Evolutionary conservation across 2,113 vertebrate genomes (phyloP), one percentile per base, ranked within the genome.

Genomic region (Helogale parvula): DNA sequence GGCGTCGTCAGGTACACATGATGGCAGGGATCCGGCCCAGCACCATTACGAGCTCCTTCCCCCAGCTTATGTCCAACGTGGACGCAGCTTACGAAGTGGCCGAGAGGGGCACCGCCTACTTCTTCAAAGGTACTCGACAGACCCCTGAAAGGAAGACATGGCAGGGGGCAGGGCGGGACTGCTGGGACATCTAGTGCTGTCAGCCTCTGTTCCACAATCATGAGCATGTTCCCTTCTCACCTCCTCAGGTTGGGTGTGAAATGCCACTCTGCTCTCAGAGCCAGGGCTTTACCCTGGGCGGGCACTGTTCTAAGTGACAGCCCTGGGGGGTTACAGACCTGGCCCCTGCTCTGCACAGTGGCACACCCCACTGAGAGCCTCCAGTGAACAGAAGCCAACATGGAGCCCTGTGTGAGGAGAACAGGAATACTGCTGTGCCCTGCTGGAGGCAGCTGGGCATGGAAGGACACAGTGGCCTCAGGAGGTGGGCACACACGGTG

Each of bases 41-140:
- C 87, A 95, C 96, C 41, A 98, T 98, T 35, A 98, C 96, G 54
- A 98, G 97, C 92, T 98, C 98, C 85, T 98, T 98, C 90, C 98
- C 98, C 60, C 97, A 98, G 27, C 93, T 98, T 17, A 96, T 98
- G 96, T 98, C 97, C 63, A 98, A 98, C 2, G 97, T 98, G 90
- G 97, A 98, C 94, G 98, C 98, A 72, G 96, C 97, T 65, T 98
- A 98, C 0, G 97, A 99, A 96, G 95, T 98, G 72, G 35, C 97
- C 52, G 97, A 98, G 65, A 95, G 77, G 23, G 86, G 77, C 83
- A 71, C 93, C 0, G 92, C 98, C 79, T 98, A 98, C 97, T 97
- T 99, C 97, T 98, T 98, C 84, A 98, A 98, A 98, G 97, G 97
- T 98, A 97, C 5, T 21, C 11, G 19, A 2, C 31, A 7, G 65